Evolutionary conservation across 2,113 vertebrate species (phyloP).

Genomic region (Clinocottus analis): DNA sequence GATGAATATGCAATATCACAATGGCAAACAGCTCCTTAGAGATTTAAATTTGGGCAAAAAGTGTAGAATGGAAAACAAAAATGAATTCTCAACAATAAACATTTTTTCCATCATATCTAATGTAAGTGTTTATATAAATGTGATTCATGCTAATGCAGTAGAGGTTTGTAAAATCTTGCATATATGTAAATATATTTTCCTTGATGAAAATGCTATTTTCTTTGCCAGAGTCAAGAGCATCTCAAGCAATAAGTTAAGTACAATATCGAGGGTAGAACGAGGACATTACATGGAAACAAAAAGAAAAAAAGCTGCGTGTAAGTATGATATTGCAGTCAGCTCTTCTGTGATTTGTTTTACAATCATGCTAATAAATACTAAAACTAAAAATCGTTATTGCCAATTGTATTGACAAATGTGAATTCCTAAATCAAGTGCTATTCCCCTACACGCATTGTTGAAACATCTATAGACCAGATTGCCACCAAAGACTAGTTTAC

Average conservation of each 20-base stretch:
- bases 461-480: conserved; percentile 49
- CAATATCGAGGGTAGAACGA: background rate
- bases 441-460: conserved; percentile 54
- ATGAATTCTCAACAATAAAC: background rate
- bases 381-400: conserved; percentile 5
- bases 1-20: conserved; percentile 34
- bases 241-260: background rate
- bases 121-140: background rate
- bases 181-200: background rate
- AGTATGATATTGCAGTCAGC: conserved; percentile 30
- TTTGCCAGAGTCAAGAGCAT: background rate
- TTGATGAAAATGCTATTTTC: background rate
- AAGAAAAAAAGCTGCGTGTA: conserved; percentile 16
- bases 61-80: background rate
- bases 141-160: background rate
- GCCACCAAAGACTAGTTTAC: conserved; percentile 56
- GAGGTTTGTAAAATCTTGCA: background rate
- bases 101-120: background rate
- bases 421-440: conserved; percentile 65
- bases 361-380: conserved; percentile 5
- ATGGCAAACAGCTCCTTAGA: conserved; percentile 23
- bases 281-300: background rate
- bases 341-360: conserved; percentile 8
- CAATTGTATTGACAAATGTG: conserved; percentile 14
- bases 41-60: background rate